phyloP scores from a whole-genome alignment of 2,888 invertebrate genomes.

The Apotomis betuletana region DNA sequence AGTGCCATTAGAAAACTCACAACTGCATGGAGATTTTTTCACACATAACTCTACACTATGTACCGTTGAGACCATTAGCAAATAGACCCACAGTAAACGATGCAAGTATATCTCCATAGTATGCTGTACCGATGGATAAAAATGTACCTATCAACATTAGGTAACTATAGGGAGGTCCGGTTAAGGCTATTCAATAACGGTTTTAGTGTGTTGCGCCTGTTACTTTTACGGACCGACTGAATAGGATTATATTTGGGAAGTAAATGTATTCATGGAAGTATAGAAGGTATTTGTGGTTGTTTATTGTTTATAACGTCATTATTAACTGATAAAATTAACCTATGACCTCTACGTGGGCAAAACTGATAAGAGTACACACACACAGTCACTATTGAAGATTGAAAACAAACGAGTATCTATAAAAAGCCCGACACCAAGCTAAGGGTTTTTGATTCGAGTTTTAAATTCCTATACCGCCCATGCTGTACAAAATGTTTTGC shows the following conservation, averaged over 20 bases:
- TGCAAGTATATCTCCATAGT: conserved; percentile 53
- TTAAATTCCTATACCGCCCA: no score
- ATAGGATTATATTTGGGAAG: not conserved
- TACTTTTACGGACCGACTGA: not conserved
- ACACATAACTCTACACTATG: conserved; percentile 64
- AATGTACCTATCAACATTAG: not conserved
- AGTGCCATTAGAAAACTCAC: conserved; percentile 77
- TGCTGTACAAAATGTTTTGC: no score
- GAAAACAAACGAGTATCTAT: no score
- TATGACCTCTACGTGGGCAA: conserved; percentile 1
- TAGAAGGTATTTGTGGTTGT: no score
- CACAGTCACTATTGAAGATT: no score
- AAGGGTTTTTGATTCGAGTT: no score
- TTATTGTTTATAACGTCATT: no score
- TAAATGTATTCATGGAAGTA: no score
- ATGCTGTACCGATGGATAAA: not conserved
- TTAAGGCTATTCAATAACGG: not conserved
- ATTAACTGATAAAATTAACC: conserved; percentile 8
- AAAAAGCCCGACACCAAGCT: no score
- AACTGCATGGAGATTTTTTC: conserved; percentile 67
- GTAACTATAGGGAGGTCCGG: no score
- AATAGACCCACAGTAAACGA: conserved; percentile 49
- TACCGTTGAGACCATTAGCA: conserved; percentile 47
- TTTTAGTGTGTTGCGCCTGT: not conserved
- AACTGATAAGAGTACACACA: no score